Base-by-base conservation (phyloP, 2,888 invertebrate genomes). In the Rhagophthalmus giganteus region DNA sequence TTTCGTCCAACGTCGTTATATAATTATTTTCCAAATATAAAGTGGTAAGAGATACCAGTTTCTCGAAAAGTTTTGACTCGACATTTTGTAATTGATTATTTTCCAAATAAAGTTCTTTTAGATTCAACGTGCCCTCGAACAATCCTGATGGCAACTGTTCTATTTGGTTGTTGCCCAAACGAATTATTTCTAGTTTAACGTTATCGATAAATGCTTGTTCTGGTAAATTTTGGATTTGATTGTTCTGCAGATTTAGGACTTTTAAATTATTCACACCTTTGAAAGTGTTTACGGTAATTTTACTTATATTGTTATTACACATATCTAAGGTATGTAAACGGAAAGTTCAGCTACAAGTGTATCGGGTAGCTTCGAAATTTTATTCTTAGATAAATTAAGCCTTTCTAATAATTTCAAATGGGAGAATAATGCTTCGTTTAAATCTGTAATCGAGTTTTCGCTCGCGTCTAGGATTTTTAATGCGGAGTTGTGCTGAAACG, bases 371-470 rank as follows among this genome's bases (percentile, higher is more conserved):
- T 15, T 7, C 2, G 13, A 1, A 7, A 48, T 26, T 20, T 48
- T 39, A 28, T 48, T 48, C 3, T 39, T 15, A 1, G 33, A 40
- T 13, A 34, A 10, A 14, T 48, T 6, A 9, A 48, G n/a, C 1
- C 4, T 8, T 12, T 26, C 4, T 9, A 48, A 6, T n/a, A 31
- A 25, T 5, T 1, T 26, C 2, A 49, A 16, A n/a, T 2, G 4
- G 7, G 16, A 5, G 9, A 49, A 32, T 8, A 31, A 1, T 2
- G 15, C 20, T 3, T 2, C 15, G 2, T 30, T 10, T 11, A 51
- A 8, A 2, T 26, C 1, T 5, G 11, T 9, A 3, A 52, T 40
- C 1, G 35, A 16, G 24, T 52, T 52, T 1, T 25, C 6, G 6
- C 12, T 14, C n/a, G 46, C 12, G 12, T 52, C 35, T n/a, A 52